Percentiles rank a stretch among this genome's conserved stretches.
Conservation (phyloP, 2,113 vertebrate species). For the Triplophysa rosa region DNA sequence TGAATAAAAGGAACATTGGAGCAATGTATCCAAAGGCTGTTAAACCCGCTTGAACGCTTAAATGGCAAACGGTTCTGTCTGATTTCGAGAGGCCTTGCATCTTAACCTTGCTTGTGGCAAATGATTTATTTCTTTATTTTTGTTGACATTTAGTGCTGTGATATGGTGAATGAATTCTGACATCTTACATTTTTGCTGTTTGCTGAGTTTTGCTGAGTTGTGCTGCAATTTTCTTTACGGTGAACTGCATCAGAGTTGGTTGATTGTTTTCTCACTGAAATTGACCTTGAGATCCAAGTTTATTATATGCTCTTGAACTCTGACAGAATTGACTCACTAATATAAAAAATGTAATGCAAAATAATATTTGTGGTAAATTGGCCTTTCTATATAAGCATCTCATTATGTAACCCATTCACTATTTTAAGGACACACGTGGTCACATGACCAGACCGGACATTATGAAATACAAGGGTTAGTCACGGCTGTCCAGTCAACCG, state of each 20-base stretch:
- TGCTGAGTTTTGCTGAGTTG: constrained; percentile 41
- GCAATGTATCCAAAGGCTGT: constrained; percentile 19
- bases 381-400: constrained; percentile 11
- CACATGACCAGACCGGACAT: constrained; percentile 56
- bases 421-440: constrained; percentile 45
- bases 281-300: constrained; percentile 1
- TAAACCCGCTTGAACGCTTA: constrained; percentile 42
- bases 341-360: neutral
- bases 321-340: too few species aligned
- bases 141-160: constrained; percentile 26
- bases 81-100: constrained; percentile 40
- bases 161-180: constrained; percentile 42
- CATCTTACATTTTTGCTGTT: constrained; percentile 28
- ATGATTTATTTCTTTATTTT: constrained; percentile 31
- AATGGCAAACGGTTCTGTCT: constrained; percentile 25
- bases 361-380: neutral
- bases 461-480: constrained; percentile 60
- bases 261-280: constrained; percentile 28
- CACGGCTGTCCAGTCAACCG: constrained; percentile 63
- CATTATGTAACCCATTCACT: constrained; percentile 43
- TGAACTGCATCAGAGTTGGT: constrained; percentile 3
- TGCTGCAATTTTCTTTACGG: constrained; percentile 31
- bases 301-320: neutral
- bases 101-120: constrained; percentile 51
- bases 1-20: constrained; percentile 11